These are phyloP conservation scores for Mythimna ferrago DNA, from an alignment of 2,888 invertebrate species.

Conservation along the genomic window DNA sequence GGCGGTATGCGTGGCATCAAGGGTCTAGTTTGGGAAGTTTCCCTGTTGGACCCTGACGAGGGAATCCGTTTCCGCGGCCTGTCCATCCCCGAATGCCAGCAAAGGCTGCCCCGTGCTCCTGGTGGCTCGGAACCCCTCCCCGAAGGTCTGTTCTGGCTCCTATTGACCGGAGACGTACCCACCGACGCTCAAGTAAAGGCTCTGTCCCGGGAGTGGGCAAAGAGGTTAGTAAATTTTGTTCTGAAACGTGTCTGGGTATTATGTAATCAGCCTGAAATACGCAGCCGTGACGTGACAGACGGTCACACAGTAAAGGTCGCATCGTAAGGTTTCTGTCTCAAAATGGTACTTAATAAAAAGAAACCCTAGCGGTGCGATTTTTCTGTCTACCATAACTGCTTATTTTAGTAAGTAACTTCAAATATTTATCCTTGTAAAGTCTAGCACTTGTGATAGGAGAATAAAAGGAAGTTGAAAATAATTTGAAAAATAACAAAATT, in stretches of 20 bases:
- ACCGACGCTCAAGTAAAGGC: conserved; percentile 93
- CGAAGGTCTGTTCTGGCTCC: conserved; percentile 95
- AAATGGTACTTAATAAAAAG: neutral
- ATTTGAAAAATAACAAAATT: neutral
- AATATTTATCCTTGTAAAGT: neutral
- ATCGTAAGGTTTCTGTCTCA: neutral
- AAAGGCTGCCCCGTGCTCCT: conserved; percentile 93
- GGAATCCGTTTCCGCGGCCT: conserved; percentile 98
- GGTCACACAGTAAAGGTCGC: neutral
- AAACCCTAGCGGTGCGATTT: neutral
- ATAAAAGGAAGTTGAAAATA: neutral
- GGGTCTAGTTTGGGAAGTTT: conserved; percentile 98
- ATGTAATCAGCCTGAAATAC: neutral
- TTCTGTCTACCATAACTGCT: neutral
- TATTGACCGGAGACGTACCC: conserved; percentile 94
- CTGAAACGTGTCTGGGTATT: neutral
- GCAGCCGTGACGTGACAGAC: neutral
- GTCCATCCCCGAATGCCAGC: conserved; percentile 96
- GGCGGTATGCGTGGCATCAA: conserved; percentile 99
- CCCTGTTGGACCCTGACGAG: conserved; percentile 98
- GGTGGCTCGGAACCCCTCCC: conserved; percentile 94
- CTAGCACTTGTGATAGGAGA: neutral
- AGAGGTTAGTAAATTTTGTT: conserved; percentile 74
- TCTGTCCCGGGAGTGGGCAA: conserved; percentile 95
- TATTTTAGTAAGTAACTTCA: too few species aligned